Evolutionary conservation across 2,888 invertebrate species (phyloP), one percentile per base, ranked within the genome.

Genomic region (Thereva unica): DNA sequence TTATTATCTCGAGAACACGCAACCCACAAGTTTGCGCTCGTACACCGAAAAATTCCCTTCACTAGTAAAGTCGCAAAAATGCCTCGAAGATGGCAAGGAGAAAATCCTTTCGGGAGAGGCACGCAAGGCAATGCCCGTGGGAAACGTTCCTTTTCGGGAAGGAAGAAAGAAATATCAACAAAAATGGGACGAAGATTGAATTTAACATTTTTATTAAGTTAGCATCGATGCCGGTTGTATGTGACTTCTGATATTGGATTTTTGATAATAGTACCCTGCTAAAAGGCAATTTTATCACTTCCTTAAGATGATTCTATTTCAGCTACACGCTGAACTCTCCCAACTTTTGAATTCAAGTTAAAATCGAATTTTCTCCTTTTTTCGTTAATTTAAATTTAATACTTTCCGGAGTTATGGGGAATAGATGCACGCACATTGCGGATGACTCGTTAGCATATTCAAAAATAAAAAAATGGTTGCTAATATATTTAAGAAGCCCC

Each of bases 201-300:
- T 59, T 59, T 59, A 55, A 57, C 12, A 54, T 57, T 64, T 54
- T 52, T 54, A 50, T 64, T 63, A 38, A 59, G 49, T 59, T 59
- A 59, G 38, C 47, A 59, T 59, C 59, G 59, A 59, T 59, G 47
- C 44, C 44, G 47, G 37, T 59, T 45, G 49, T 59, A 10, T 23
- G 47, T 42, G 59, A 45, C 59, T 59, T 38, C 37, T 35, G 59
- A 59, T 59, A 59, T 59, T 59, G 59, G 47, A 59, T 59, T 59
- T 23, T 23, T 12, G 6, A 38, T 45, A 35, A 45, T 37, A 37
- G 59, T 38, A 40, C 47, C 59, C 10, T 35, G 42, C 35, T 59
- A 59, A 59, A 47, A 59, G 47, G 59, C 59, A 59, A 47, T 59
- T 59, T 49, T 40, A 9, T 49, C 47, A 47, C 37, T 38, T 59